Conservation (phyloP, 2,113 vertebrate genomes). For the Syngnathus floridae region DNA sequence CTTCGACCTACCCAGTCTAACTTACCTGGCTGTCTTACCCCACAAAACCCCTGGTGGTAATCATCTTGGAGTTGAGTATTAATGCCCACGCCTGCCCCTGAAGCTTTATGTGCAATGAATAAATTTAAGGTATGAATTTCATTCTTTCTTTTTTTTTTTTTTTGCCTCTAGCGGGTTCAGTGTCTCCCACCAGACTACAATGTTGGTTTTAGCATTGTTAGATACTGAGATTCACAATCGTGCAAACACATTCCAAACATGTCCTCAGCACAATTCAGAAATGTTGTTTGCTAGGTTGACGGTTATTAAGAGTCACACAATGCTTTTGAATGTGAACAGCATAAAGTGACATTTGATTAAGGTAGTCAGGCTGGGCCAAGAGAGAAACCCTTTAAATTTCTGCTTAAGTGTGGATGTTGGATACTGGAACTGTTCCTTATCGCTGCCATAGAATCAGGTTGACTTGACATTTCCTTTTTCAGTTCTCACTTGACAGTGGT, state of each 20-base stretch:
- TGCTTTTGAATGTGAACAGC: background rate
- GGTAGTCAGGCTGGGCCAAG: background rate
- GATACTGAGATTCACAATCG: background rate
- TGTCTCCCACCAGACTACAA: background rate
- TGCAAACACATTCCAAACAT: background rate
- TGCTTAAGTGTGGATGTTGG: background rate
- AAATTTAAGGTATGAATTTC: background rate
- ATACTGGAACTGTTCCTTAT: background rate
- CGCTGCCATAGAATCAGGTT: too few species aligned
- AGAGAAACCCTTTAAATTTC: background rate
- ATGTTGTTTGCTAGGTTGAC: background rate
- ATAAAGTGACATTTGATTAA: background rate
- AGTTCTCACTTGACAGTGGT: too few species aligned
- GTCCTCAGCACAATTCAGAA: background rate
- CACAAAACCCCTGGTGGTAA: constrained; percentile 33
- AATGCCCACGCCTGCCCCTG: constrained; percentile 51
- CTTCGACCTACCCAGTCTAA: constrained; percentile 35
- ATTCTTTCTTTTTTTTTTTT: background rate
- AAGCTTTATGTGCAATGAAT: constrained; percentile 44
- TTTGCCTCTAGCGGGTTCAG: background rate
- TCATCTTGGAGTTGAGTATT: constrained; percentile 47
- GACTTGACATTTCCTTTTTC: too few species aligned
- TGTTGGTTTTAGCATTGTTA: background rate
- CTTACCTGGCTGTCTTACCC: constrained; percentile 38
- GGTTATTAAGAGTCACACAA: background rate